Evolutionary conservation across 2,797 vertebrate genomes (phyloP).

Genomic region (Crypturellus tataupa): DNA sequence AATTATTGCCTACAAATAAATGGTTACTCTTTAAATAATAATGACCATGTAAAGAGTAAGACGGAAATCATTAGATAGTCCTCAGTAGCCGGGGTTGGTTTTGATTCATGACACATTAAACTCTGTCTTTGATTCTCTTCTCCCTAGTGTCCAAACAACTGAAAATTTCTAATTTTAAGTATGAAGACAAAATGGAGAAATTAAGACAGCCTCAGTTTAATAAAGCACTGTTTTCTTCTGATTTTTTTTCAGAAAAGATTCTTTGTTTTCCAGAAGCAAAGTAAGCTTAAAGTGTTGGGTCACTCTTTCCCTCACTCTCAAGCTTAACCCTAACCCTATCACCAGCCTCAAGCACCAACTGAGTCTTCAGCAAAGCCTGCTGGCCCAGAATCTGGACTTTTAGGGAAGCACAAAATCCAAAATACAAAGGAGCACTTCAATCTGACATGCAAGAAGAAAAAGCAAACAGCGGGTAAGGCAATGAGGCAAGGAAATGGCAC

Average conservation of each 20-base stretch:
- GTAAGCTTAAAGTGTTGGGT: neutral
- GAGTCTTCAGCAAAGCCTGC: neutral
- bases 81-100: neutral
- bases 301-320: neutral
- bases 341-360: neutral
- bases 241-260: neutral
- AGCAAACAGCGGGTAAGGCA: neutral
- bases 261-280: neutral
- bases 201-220: neutral
- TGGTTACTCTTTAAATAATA: neutral
- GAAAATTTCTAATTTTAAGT: neutral
- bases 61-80: neutral
- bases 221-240: neutral
- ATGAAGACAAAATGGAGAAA: neutral
- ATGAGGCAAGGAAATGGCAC: neutral
- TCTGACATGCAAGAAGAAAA: neutral
- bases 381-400: neutral
- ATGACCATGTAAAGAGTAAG: neutral
- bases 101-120: constrained; percentile 21
- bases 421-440: neutral
- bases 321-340: fast-evolving
- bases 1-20: neutral
- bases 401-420: neutral
- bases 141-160: neutral
- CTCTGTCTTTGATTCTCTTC: neutral